Conservation (phyloP, 2,113 vertebrate genomes). For the Brachyhypopomus gauderio region DNA sequence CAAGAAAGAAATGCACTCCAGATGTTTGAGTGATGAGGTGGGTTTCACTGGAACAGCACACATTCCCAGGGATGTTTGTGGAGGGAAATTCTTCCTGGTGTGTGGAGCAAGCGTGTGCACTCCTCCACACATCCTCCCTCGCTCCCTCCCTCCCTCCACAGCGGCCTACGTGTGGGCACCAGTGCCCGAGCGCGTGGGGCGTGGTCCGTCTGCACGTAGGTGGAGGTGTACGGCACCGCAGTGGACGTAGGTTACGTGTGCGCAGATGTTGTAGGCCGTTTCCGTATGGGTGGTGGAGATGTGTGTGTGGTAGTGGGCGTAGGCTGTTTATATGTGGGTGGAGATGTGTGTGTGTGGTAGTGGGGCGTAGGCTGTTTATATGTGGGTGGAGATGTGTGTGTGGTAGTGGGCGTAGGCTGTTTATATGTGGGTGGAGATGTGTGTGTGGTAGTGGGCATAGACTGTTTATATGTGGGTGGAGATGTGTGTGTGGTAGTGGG, state of each 20-base stretch:
- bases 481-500: no score
- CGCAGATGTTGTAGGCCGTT: no score
- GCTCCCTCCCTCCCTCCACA: constrained; percentile 25
- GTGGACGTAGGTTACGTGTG: no score
- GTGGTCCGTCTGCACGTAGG: background rate
- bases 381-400: no score
- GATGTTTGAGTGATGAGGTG: constrained; percentile 77
- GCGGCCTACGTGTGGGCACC: background rate
- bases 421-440: no score
- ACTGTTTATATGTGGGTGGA: no score
- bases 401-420: no score
- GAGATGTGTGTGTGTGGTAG: constrained; percentile 19
- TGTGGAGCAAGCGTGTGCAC: constrained; percentile 63
- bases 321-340: no score
- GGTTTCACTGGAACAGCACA: constrained; percentile 70
- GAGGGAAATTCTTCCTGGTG: constrained; percentile 70
- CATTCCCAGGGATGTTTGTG: constrained; percentile 75
- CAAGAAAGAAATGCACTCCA: constrained; percentile 69
- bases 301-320: background rate
- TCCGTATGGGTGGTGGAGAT: background rate
- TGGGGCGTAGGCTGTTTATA: background rate
- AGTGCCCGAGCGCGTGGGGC: background rate
- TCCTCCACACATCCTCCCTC: constrained; percentile 15
- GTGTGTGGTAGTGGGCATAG: no score
- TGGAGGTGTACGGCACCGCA: background rate